A percentile compares a stretch with the other conserved stretches of the same genome.
Evolutionary conservation across 2,113 vertebrate genomes (phyloP).

Genomic region (Taxidea taxus): DNA sequence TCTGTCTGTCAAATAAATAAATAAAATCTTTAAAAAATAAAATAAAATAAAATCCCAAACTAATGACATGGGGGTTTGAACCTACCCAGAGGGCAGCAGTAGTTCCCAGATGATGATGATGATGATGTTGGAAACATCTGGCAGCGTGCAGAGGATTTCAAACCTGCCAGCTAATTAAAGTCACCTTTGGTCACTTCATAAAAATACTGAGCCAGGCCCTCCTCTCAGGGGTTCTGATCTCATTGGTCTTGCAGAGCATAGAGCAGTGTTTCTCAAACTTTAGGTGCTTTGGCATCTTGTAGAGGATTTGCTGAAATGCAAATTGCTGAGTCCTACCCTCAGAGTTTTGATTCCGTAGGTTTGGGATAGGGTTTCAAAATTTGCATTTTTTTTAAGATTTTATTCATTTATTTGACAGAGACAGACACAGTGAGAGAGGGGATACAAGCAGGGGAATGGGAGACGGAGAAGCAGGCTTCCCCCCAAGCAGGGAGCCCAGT

Average conservation of each 20-base stretch:
- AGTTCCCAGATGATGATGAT: not conserved
- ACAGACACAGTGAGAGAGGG: too few relatives aligned
- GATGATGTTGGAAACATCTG: not conserved
- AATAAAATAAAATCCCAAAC: not conserved
- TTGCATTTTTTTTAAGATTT: too few relatives aligned
- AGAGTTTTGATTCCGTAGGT: not conserved
- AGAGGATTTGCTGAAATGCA: not conserved
- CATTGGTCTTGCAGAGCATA: not conserved
- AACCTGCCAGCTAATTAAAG: not conserved
- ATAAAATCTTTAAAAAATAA: too few relatives aligned
- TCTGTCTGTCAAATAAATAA: too few relatives aligned
- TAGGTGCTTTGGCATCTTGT: not conserved
- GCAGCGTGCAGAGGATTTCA: not conserved
- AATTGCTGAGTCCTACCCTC: not conserved
- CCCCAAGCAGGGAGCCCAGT: too few relatives aligned
- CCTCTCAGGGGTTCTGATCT: not conserved
- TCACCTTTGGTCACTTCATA: not conserved
- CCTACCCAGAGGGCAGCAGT: not conserved
- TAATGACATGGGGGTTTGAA: not conserved
- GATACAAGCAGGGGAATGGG: too few relatives aligned
- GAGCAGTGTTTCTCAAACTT: not conserved
- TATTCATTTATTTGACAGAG: too few relatives aligned
- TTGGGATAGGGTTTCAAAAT: not conserved
- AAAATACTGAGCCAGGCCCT: not conserved
- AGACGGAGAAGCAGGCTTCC: too few relatives aligned